These are phyloP conservation scores for Automeris io DNA, from an alignment of 2,888 invertebrate genomes.

Conservation along the genomic window DNA sequence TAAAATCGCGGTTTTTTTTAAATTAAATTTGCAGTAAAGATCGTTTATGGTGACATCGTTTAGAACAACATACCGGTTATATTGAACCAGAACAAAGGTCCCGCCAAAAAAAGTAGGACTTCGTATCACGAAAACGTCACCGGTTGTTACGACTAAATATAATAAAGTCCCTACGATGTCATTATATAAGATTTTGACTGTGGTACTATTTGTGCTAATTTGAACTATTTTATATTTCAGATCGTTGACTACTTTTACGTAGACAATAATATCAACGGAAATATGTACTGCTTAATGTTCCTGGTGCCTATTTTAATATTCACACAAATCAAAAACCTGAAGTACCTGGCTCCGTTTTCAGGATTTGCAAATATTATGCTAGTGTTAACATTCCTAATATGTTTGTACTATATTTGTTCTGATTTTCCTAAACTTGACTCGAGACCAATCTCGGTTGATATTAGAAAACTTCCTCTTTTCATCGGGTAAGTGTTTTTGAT, in stretches of 20 bases:
- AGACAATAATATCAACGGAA: constrained; percentile 31
- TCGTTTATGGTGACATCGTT: no score
- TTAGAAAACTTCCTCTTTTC: constrained; percentile 86
- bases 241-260: constrained; percentile 43
- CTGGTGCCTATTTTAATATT: constrained; percentile 55
- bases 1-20: no score
- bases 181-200: no score
- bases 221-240: constrained; percentile 32
- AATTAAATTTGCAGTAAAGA: no score
- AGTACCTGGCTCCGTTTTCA: constrained; percentile 92
- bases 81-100: no score
- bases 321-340: constrained; percentile 83
- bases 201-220: no score
- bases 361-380: constrained; percentile 90
- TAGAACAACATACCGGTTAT: no score
- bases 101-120: no score
- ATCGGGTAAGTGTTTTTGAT: constrained; percentile 75
- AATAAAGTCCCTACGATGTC: no score
- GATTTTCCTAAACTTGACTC: constrained; percentile 58
- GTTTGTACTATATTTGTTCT: constrained; percentile 87
- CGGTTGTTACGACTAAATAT: no score
- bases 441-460: constrained; percentile 74
- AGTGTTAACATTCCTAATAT: constrained; percentile 85
- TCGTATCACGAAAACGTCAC: no score
- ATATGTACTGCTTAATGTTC: constrained; percentile 58